phyloP scores from a whole-genome alignment of 1,140 invertebrate species.

The Chionoecetes opilio region DNA sequence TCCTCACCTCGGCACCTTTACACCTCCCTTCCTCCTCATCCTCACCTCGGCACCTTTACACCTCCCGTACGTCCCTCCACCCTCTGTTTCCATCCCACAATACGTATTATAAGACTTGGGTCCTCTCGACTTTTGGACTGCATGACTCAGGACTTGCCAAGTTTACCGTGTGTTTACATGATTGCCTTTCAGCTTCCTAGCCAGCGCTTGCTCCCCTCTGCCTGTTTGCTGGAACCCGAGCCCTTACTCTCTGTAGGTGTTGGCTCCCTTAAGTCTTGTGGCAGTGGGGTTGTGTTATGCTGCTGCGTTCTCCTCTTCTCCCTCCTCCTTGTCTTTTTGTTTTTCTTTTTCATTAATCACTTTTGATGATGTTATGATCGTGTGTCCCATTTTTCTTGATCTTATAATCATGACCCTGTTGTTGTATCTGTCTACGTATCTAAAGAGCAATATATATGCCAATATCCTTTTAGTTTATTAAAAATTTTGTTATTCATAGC shows the following conservation, averaged over 20 bases:
- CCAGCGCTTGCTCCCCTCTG: background rate
- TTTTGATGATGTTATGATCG: background rate
- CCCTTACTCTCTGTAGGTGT: background rate
- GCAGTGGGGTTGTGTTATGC: background rate
- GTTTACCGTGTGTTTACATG: background rate
- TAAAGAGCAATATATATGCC: no score
- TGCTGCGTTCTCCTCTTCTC: background rate
- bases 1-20: no score
- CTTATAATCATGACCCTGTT: background rate
- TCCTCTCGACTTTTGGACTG: background rate
- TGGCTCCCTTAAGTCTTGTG: background rate
- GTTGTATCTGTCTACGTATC: background rate
- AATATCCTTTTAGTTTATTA: no score
- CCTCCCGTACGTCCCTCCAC: background rate
- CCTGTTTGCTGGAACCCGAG: background rate
- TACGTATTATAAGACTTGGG: background rate
- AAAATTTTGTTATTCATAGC: no score
- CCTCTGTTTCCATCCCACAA: no score
- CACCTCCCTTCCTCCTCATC: no score
- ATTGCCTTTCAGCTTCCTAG: conserved; percentile 24
- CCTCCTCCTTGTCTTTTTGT: background rate
- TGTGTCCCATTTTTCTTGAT: background rate
- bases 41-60: background rate
- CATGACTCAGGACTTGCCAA: conserved; percentile 14
- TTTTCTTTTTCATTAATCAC: no score